Evolutionary conservation across 2,888 invertebrate species (phyloP).

Genomic region (Yponomeuta sedellus): DNA sequence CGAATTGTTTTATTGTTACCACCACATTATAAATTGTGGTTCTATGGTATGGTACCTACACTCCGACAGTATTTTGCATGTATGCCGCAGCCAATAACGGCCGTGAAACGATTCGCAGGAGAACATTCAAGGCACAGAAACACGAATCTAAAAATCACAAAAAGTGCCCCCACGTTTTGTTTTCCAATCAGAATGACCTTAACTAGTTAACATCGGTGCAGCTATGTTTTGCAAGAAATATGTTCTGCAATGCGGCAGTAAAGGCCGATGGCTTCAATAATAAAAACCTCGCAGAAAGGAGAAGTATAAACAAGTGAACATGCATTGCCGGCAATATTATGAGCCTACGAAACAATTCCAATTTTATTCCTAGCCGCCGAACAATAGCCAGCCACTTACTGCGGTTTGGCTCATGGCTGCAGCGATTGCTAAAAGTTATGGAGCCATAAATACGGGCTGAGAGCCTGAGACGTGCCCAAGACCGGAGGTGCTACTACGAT

Average conservation of each 20-base stretch:
- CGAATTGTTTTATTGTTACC: constrained; percentile 15
- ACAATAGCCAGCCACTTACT: constrained; percentile 59
- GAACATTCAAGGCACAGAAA: no score
- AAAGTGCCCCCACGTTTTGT: not conserved
- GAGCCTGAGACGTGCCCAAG: constrained; percentile 63
- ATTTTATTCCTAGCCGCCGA: constrained; percentile 57
- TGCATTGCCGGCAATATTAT: constrained; percentile 23
- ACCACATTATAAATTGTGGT: constrained; percentile 38
- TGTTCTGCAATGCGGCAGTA: constrained; percentile 47
- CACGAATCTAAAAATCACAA: not conserved
- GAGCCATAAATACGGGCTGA: constrained; percentile 63
- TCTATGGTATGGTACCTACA: constrained; percentile 28
- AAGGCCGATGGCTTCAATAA: constrained; percentile 26
- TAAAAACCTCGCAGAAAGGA: constrained; percentile 25
- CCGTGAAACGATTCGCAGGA: no score
- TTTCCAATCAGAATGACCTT: not conserved
- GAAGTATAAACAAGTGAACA: constrained; percentile 53
- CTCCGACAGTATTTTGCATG: not conserved
- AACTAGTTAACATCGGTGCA: not conserved
- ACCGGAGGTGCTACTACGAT: constrained; percentile 32
- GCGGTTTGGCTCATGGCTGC: constrained; percentile 53
- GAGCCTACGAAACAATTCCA: constrained; percentile 44
- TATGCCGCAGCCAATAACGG: not conserved
- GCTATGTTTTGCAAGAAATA: constrained; percentile 9
- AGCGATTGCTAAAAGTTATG: constrained; percentile 67